Conservation (phyloP, 2,113 vertebrate genomes). For the Melanerpes aurifrons region DNA sequence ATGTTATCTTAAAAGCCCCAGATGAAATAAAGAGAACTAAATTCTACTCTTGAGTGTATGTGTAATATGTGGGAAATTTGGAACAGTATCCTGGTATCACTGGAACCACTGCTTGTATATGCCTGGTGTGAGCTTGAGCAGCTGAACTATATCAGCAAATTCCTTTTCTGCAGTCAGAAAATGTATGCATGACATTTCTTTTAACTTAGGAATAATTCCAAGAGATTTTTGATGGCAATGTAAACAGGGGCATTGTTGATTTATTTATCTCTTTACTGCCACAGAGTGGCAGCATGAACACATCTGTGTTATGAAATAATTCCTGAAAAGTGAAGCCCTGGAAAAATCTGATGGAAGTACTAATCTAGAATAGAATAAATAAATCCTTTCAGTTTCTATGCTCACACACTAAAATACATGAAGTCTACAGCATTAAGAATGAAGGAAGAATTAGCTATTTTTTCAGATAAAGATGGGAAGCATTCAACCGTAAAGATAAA, state of each 20-base stretch:
- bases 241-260: not conserved
- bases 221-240: not conserved
- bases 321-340: not conserved
- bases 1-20: not conserved
- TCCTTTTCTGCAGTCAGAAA: not conserved
- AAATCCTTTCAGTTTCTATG: not conserved
- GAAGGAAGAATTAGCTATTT: not conserved
- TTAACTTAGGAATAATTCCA: not conserved
- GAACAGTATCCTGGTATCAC: not conserved
- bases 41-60: not conserved
- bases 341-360: not conserved
- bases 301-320: not conserved
- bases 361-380: not conserved
- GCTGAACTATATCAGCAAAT: not conserved
- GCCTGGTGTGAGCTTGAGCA: not conserved
- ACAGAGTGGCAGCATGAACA: slow-evolving; percentile 54
- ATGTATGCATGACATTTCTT: not conserved
- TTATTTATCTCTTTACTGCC: not conserved
- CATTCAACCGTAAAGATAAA: not conserved
- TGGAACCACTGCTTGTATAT: not conserved
- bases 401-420: not conserved
- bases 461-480: not conserved
- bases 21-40: not conserved
- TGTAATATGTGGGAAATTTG: not conserved
- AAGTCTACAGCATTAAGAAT: not conserved